Evolutionary conservation across 1,140 invertebrate genomes (phyloP).

Genomic region (Daktulosphaira vitifoliae): DNA sequence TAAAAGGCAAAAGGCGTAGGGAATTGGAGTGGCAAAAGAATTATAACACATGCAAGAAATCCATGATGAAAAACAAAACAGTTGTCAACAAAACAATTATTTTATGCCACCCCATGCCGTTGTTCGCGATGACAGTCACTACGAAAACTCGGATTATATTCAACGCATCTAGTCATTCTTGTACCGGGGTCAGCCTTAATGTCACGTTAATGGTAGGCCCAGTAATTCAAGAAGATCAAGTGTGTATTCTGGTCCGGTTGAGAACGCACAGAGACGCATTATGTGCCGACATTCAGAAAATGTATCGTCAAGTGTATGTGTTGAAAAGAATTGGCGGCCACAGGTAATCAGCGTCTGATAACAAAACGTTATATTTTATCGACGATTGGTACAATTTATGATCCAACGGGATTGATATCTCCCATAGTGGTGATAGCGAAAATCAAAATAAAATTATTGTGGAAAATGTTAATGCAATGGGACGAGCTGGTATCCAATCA

Average conservation of each 20-base stretch:
- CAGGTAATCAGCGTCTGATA: neutral
- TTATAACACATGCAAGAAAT: slow-evolving; percentile 42
- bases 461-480: slow-evolving; percentile 40
- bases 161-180: slow-evolving; percentile 36
- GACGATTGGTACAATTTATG: slow-evolving; percentile 42
- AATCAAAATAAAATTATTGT: slow-evolving; percentile 43
- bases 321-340: too few species aligned
- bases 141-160: slow-evolving; percentile 40
- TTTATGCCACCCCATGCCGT: too few species aligned
- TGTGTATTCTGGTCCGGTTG: slow-evolving; percentile 38
- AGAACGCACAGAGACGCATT: slow-evolving; percentile 39
- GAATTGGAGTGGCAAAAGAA: neutral
- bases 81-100: too few species aligned
- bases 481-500: slow-evolving; percentile 40
- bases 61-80: too few species aligned
- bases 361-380: slow-evolving; percentile 39
- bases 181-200: slow-evolving; percentile 25
- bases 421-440: slow-evolving; percentile 42
- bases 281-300: neutral
- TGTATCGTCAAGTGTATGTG: slow-evolving; percentile 36
- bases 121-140: slow-evolving; percentile 36
- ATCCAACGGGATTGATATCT: slow-evolving; percentile 43
- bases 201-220: slow-evolving; percentile 25
- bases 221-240: too few species aligned
- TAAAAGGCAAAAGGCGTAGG: too few species aligned